These are phyloP conservation scores for Shargacucullia verbasci DNA, from an alignment of 2,888 invertebrate species.

Conservation along the genomic window DNA sequence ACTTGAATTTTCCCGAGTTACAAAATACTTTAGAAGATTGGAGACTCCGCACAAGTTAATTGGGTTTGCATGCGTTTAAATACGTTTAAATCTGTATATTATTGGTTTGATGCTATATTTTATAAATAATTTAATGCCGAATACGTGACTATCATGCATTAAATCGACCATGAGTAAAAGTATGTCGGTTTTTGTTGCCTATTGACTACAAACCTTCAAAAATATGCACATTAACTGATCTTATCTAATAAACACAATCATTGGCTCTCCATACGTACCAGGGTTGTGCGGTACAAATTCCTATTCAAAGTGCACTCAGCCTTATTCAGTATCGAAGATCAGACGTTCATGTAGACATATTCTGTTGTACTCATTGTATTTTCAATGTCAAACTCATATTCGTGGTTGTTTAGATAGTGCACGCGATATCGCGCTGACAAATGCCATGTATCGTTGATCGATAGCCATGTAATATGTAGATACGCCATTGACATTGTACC, in stretches of 20 bases:
- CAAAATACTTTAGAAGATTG: background rate
- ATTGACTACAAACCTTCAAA: background rate
- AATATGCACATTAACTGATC: constrained; percentile 5
- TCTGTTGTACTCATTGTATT: constrained; percentile 46
- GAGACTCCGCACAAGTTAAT: background rate
- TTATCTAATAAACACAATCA: constrained; percentile 16
- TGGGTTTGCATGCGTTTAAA: no score
- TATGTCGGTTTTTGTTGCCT: background rate
- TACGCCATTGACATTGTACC: constrained; percentile 19
- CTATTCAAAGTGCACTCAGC: constrained; percentile 30
- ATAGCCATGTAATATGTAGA: constrained; percentile 18
- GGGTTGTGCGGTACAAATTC: constrained; percentile 7
- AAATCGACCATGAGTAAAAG: no score
- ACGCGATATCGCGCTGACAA: constrained; percentile 44
- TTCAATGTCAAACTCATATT: constrained; percentile 55
- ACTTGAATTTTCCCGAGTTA: background rate
- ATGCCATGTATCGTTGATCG: constrained; percentile 23
- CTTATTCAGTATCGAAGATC: constrained; percentile 35
- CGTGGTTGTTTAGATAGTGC: constrained; percentile 29
- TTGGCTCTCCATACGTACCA: constrained; percentile 1
- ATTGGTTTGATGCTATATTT: no score
- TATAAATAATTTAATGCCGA: no score
- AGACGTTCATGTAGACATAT: constrained; percentile 42
- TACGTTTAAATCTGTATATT: no score
- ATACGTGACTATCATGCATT: no score